phyloP scores from a whole-genome alignment of 2,888 invertebrate species.

The Plebejus anna region DNA sequence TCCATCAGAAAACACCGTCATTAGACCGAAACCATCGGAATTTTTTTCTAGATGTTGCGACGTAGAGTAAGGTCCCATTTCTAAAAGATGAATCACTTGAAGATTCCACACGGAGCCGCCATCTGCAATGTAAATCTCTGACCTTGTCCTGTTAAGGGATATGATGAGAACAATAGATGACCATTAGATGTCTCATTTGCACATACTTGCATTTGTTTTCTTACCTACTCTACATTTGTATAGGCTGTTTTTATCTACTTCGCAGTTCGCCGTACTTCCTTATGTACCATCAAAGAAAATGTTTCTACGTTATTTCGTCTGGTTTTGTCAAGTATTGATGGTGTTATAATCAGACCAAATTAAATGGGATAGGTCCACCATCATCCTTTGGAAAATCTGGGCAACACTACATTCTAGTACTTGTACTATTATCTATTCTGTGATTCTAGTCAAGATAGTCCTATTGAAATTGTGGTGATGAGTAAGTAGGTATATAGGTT shows the following conservation, averaged over 20 bases:
- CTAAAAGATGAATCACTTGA: slow-evolving; percentile 33
- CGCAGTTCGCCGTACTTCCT: background rate
- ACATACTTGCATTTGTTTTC: slow-evolving; percentile 23
- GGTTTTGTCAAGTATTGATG: background rate
- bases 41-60: background rate
- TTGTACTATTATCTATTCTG: too few relatives aligned
- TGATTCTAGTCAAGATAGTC: too few relatives aligned
- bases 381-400: too few relatives aligned
- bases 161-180: slow-evolving; percentile 37
- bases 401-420: too few relatives aligned
- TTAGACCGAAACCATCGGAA: background rate
- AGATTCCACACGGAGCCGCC: slow-evolving; percentile 37
- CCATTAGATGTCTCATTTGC: slow-evolving; percentile 21
- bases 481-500: too few relatives aligned
- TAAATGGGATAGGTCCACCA: background rate
- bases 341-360: background rate
- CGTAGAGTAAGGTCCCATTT: background rate
- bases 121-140: slow-evolving; percentile 43
- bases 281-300: background rate
- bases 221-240: background rate
- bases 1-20: too few relatives aligned
- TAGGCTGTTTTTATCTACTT: background rate
- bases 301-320: background rate
- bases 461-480: too few relatives aligned
- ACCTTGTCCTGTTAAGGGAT: slow-evolving; percentile 43